A percentile compares a stretch with the other conserved stretches of the same genome.
Evolutionary conservation across 2,888 invertebrate species (phyloP).

Genomic region (Alentia gelatinosa): DNA sequence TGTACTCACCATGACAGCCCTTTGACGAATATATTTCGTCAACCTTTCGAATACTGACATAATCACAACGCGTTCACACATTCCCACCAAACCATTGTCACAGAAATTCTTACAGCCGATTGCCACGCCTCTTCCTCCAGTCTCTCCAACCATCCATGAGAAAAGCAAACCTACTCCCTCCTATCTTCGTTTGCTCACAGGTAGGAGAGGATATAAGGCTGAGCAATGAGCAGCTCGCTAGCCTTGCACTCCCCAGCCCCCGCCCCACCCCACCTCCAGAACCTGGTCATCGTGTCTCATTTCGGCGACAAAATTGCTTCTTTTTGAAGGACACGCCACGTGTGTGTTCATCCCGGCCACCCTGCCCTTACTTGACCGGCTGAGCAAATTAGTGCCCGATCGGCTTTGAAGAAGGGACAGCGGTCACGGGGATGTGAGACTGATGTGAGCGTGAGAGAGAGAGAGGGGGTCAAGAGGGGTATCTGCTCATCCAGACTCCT

Average conservation of each 20-base stretch:
- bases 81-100: too few relatives aligned
- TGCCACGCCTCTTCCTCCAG: too few relatives aligned
- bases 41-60: too few relatives aligned
- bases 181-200: too few relatives aligned
- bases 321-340: conserved; percentile 19
- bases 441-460: too few relatives aligned
- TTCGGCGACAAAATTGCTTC: conserved; percentile 52
- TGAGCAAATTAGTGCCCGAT: conserved; percentile 20
- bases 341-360: neutral
- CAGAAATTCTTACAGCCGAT: too few relatives aligned
- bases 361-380: neutral
- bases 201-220: neutral
- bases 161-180: too few relatives aligned
- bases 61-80: too few relatives aligned
- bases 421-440: neutral
- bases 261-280: neutral
- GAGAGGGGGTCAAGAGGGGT: neutral
- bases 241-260: neutral
- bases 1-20: too few relatives aligned
- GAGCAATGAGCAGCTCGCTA: neutral
- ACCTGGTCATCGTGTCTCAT: conserved; percentile 26
- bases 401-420: neutral
- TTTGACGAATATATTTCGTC: too few relatives aligned
- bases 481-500: neutral
- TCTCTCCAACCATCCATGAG: too few relatives aligned